A percentile compares a stretch with the other conserved stretches of the same genome.
phyloP scores from a whole-genome alignment of 2,888 invertebrate genomes.

The Cinara cedri region DNA sequence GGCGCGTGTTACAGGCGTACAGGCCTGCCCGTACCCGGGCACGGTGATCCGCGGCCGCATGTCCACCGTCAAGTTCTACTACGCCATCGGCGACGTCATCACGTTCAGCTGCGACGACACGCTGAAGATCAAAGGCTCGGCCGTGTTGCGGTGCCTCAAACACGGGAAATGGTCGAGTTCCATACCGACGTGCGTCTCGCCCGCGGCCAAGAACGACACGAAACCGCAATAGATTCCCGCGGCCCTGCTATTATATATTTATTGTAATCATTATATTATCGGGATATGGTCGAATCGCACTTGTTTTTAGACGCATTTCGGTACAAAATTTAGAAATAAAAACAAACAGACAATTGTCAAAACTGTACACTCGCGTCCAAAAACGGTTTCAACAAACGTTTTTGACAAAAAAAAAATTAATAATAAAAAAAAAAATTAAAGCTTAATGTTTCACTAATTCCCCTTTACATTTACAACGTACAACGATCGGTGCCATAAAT shows the following conservation, averaged over 20 bases:
- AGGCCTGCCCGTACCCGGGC: constrained; percentile 86
- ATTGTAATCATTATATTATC: constrained; percentile 15
- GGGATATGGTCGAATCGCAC: too few relatives aligned
- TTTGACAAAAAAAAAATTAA: too few relatives aligned
- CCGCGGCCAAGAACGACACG: constrained; percentile 20
- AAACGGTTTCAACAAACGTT: too few relatives aligned
- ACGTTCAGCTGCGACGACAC: constrained; percentile 84
- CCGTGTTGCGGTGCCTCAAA: constrained; percentile 78
- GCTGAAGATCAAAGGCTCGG: constrained; percentile 75
- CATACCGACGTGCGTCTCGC: constrained; percentile 76
- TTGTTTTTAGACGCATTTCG: too few relatives aligned
- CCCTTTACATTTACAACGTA: too few relatives aligned
- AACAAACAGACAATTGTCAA: too few relatives aligned
- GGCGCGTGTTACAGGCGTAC: constrained; percentile 69
- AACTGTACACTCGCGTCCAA: too few relatives aligned
- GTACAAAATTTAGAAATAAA: too few relatives aligned
- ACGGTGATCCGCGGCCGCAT: constrained; percentile 84
- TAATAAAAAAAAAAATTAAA: too few relatives aligned
- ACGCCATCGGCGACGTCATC: constrained; percentile 83
- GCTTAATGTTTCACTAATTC: too few relatives aligned
- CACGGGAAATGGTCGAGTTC: constrained; percentile 87
- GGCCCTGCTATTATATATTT: not conserved
- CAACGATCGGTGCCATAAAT: not conserved
- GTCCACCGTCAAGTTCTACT: constrained; percentile 87
- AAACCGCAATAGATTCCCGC: not conserved